Percentiles rank a stretch among this genome's conserved stretches.
Evolutionary conservation across 2,113 vertebrate species (phyloP).

Genomic region (Datnioides undecimradiatus): DNA sequence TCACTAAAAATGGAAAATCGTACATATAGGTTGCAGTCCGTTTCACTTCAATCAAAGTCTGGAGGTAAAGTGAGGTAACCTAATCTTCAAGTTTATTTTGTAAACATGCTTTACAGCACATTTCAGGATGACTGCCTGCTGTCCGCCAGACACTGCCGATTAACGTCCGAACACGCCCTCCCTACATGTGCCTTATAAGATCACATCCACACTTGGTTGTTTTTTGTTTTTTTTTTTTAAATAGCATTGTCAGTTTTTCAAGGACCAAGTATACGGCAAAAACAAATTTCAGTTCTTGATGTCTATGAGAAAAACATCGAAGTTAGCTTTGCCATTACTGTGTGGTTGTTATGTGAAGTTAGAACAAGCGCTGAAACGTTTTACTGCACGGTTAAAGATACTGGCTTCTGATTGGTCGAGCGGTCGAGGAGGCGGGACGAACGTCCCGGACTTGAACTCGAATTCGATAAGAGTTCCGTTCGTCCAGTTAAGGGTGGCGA

Average conservation of each 20-base stretch:
- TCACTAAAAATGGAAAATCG: background rate
- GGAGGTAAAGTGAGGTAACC: background rate
- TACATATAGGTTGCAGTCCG: background rate
- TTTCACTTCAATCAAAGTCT: background rate
- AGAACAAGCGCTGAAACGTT: background rate
- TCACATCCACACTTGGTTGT: background rate
- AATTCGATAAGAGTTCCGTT: background rate
- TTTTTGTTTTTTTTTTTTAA: too few relatives aligned
- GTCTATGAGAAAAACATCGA: background rate
- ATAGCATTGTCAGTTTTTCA: background rate
- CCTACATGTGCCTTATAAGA: background rate
- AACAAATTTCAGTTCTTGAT: too few relatives aligned
- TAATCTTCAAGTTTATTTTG: background rate
- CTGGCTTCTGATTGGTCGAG: slow-evolving; percentile 19
- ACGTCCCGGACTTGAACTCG: accelerated
- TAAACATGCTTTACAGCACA: background rate
- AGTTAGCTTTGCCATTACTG: too few relatives aligned
- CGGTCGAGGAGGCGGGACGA: background rate
- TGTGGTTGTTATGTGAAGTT: background rate
- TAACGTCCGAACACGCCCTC: background rate
- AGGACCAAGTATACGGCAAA: background rate
- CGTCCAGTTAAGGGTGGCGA: background rate
- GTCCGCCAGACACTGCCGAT: background rate
- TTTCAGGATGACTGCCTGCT: background rate
- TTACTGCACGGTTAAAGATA: accelerated